These are phyloP conservation scores for Mallotus villosus DNA, from an alignment of 2,797 vertebrate genomes.

Conservation along the genomic window DNA sequence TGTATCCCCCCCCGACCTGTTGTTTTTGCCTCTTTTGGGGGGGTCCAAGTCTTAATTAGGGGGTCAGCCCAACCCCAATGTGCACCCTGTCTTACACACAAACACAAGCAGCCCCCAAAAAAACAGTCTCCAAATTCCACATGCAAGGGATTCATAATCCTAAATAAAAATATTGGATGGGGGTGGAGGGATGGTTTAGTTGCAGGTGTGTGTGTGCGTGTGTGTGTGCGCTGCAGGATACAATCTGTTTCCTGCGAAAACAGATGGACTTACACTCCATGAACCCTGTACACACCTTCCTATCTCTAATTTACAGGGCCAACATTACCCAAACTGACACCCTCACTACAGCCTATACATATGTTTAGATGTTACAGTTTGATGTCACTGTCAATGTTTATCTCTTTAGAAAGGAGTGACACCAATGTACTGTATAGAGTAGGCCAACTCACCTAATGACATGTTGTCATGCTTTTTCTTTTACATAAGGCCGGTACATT, in stretches of 20 bases:
- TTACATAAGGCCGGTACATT: too few species aligned
- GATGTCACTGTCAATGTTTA: neutral
- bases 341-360: neutral
- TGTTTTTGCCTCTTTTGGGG: too few species aligned
- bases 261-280: slow-evolving; percentile 67
- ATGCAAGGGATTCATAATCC: slow-evolving; percentile 36
- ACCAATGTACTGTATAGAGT: neutral
- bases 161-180: slow-evolving; percentile 48
- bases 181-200: slow-evolving; percentile 23
- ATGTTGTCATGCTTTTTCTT: too few species aligned
- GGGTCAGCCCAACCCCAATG: too few species aligned
- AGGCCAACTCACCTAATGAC: neutral
- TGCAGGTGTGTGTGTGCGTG: slow-evolving; percentile 53
- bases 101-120: slow-evolving; percentile 25
- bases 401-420: neutral
- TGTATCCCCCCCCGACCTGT: too few species aligned
- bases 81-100: neutral
- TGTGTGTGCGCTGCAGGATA: slow-evolving; percentile 67
- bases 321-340: slow-evolving; percentile 9
- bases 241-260: slow-evolving; percentile 80
- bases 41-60: too few species aligned
- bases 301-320: slow-evolving; percentile 40
- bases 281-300: slow-evolving; percentile 36
- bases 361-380: neutral
- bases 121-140: slow-evolving; percentile 36